Percentiles rank a stretch among this genome's conserved stretches.
Conservation (phyloP, 1,140 invertebrate species). For the Drosophila guanche region DNA sequence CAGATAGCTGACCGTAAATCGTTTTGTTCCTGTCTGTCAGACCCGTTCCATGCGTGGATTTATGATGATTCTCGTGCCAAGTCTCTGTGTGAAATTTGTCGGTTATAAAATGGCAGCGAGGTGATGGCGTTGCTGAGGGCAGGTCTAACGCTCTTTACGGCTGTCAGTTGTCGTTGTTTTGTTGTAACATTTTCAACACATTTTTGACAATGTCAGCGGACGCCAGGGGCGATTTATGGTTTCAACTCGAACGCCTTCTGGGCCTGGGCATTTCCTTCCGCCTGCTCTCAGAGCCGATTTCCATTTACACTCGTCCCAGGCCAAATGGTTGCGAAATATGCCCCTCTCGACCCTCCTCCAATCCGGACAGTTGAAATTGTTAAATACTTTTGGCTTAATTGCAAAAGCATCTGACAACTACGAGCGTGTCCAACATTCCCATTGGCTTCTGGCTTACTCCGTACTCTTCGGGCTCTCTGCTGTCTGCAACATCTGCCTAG, state of each 20-base stretch:
- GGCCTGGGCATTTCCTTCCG: conserved; percentile 33
- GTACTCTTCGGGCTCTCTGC: no score
- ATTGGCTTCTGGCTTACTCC: no score
- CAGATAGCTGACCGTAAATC: conserved; percentile 42
- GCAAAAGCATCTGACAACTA: conserved; percentile 11
- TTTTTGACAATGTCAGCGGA: conserved; percentile 66
- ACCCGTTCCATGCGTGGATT: conserved; percentile 33
- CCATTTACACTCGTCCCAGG: conserved; percentile 20
- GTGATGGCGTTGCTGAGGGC: conserved; percentile 33
- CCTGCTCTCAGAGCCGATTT: conserved; percentile 12
- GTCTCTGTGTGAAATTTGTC: conserved; percentile 45
- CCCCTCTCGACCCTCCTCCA: neutral
- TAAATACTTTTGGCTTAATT: conserved; percentile 56
- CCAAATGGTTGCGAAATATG: conserved; percentile 34
- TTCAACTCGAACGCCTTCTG: conserved; percentile 59
- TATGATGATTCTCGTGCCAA: conserved; percentile 47
- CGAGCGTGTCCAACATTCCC: neutral
- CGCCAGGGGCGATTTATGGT: conserved; percentile 16
- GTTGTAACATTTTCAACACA: conserved; percentile 55
- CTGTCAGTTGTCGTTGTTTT: conserved; percentile 48
- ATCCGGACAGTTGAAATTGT: conserved; percentile 24
- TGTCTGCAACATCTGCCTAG: no score
- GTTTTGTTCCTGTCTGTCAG: conserved; percentile 19
- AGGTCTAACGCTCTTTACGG: conserved; percentile 43
- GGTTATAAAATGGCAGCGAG: conserved; percentile 56